Evolutionary conservation across 37 sponge, comb jelly and placozoan species (phyloP), one percentile per base, ranked within the genome.

Genomic region (Chondrosia reniformis): DNA sequence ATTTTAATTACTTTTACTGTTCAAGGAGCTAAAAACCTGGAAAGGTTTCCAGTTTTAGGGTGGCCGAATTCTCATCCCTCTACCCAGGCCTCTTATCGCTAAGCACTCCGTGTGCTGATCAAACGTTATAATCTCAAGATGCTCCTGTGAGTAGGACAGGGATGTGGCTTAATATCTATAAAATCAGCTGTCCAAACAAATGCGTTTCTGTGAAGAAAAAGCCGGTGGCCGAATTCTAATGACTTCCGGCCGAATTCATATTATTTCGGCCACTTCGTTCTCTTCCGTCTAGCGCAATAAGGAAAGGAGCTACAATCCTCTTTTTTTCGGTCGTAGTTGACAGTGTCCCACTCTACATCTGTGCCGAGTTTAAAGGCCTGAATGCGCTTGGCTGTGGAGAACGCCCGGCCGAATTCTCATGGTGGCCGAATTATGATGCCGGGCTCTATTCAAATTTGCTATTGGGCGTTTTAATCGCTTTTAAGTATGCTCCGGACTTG

Each of bases 381-480:
- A 44, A 40, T 37, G 72, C 72, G 44, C 72, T 69, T 69, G 72
- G 72, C 0, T 37, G 1, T 24, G 3, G 43, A 6, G 43, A 69
- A 69, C 41, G 43, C 25, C 44, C 25, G 72, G 72, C 43, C 72
- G 72, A 40, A 69, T 69, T 37, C 3, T 40, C 72, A 69, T 69
- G 72, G 25, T 38, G 72, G 72, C 72, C 72, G 72, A 40, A 69
- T 69, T n/a, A 41, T 40, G 42, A 69, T 69, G 39, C 72, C 72
- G 42, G n/a, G 22, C 72, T 25, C 72, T 69, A 69, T n/a, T n/a
- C n/a, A n/a, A n/a, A n/a, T n/a, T n/a, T n/a, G n/a, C n/a, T n/a
- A n/a, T n/a, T n/a, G n/a, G n/a, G n/a, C n/a, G n/a, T n/a, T n/a
- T n/a, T n/a, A n/a, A n/a, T n/a, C n/a, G n/a, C n/a, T n/a, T n/a